Evolutionary conservation across 2,113 vertebrate genomes (phyloP), one percentile per base, ranked within the genome.

Genomic region (Sapajus apella): DNA sequence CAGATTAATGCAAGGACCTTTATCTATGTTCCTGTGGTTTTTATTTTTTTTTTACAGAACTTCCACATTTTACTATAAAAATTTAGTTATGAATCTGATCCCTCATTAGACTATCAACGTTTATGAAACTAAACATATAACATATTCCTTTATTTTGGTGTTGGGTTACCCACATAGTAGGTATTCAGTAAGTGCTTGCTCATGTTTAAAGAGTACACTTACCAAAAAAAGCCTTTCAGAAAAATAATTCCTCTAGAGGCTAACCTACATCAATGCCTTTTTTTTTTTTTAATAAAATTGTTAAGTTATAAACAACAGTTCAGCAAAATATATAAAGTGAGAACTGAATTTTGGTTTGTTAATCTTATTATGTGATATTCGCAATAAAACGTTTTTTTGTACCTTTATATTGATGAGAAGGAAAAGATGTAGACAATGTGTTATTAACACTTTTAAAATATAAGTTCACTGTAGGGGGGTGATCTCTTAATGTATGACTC

Each of bases 181-280:
- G 20, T 37, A 32, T 47, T 56, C 25, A 80, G 1, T 32, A 52
- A 55, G 7, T 45, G 11, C 40, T 70, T 92, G 43, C 25, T 92
- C 82, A 50, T 56, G 1, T 66, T 90, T 40, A 64, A 89, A 27
- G 27, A 50, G 75, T 56, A 21, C 73, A 58, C 9, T 75, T 35
- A 56, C 35, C 14, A 61, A 8, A 47, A 75, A 94, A 45, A n/a
- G 90, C 79, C 40, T 93, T 91, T 95, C 87, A 93, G 95, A 91
- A 95, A 96, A 92, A 43, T 68, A 45, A 86, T 87, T 94, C 93
- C 95, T 87, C 95, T 98, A 94, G 96, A 97, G 97, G 94, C 52
- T 89, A 92, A 61, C 2, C 30, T 87, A 17, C 17, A 37, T 72
- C 23, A 90, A n/a, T 45, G 73, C 83, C 92, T 84, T 68, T 30